Base-by-base conservation (phyloP, 2,113 vertebrate species). In the Siniperca knerii region DNA sequence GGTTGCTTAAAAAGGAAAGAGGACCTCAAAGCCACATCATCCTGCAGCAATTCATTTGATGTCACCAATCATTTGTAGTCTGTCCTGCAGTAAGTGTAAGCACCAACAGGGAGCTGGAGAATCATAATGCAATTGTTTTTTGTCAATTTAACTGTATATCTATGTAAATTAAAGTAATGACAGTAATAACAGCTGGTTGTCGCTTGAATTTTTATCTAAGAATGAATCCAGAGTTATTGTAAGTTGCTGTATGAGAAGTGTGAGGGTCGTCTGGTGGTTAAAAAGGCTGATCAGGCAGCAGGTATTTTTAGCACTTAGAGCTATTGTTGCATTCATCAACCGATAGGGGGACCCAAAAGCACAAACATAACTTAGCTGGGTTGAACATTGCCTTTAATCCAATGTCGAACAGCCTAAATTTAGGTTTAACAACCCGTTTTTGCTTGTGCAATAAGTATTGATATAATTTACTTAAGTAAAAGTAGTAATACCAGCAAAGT, bases 81-180 rank as follows among this genome's bases (percentile, higher is more conserved):
- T 85, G 68, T 82, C 76, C 62, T 46, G 70, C 79, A 79, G n/a
- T 88, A 66, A 76, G 52, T 80, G 57, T 88, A 79, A 77, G 23
- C 79, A 72, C 57, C 52, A 69, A 75, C 73, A 46, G 29, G 16
- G 20, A 81, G 55, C 77, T 1, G 35, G 69, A 79, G 55, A 80
- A 68, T 71, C 55, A 69, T 42, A 72, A 80, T 82, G 73, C 54
- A 67, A 55, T 57, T 33, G 44, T 42, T 81, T 40, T 67, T 82
- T 85, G 50, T 90, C 75, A 35, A 54, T 88, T 77, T 87, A 71
- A 87, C 68, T 95, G 92, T 94, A 93, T 87, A 92, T 92, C 88
- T 89, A 77, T 95, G 93, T 95, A 95, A 91, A 95, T 95, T 92
- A 92, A 96, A 94, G 79, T 84, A 88, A 94, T 87, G 50, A 80